phyloP scores from a whole-genome alignment of 2,797 vertebrate genomes.

The Anabas testudineus region DNA sequence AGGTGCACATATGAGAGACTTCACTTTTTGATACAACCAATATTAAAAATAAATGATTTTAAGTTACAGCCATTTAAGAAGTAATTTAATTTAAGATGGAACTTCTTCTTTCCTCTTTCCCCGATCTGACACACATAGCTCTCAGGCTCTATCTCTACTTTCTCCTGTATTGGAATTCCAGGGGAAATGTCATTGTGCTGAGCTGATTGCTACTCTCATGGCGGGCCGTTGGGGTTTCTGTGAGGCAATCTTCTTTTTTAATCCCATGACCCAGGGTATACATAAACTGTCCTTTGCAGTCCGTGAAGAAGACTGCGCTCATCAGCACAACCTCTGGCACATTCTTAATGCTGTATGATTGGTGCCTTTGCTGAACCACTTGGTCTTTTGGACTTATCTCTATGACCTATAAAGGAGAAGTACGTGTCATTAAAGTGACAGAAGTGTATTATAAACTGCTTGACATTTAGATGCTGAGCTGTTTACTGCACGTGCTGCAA shows the following conservation, averaged over 20 bases:
- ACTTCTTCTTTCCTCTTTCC: not conserved
- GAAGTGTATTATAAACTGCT: not conserved
- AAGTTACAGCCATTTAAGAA: not conserved
- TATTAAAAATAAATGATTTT: not conserved
- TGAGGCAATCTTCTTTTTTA: slow-evolving; percentile 56
- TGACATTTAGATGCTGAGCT: slow-evolving; percentile 30
- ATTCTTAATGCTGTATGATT: slow-evolving; percentile 64
- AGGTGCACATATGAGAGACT: not conserved
- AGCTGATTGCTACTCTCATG: slow-evolving; percentile 50
- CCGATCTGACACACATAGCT: not conserved
- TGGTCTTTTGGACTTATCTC: slow-evolving; percentile 29
- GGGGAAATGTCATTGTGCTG: slow-evolving; percentile 46
- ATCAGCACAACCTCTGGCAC: slow-evolving; percentile 70
- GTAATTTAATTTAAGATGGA: not conserved
- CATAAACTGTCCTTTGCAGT: slow-evolving; percentile 58
- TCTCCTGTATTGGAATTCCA: slow-evolving; percentile 40
- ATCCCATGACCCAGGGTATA: slow-evolving; percentile 57
- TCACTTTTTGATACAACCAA: not conserved
- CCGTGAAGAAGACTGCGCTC: slow-evolving; percentile 56
- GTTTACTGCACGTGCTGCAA: not conserved
- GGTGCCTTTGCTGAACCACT: slow-evolving; percentile 25
- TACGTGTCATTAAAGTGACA: slow-evolving; percentile 23
- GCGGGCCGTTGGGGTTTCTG: slow-evolving; percentile 38
- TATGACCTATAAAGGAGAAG: slow-evolving; percentile 44
- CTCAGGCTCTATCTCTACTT: not conserved